Evolutionary conservation across 2,888 invertebrate genomes (phyloP).

Genomic region (Amiota communis): DNA sequence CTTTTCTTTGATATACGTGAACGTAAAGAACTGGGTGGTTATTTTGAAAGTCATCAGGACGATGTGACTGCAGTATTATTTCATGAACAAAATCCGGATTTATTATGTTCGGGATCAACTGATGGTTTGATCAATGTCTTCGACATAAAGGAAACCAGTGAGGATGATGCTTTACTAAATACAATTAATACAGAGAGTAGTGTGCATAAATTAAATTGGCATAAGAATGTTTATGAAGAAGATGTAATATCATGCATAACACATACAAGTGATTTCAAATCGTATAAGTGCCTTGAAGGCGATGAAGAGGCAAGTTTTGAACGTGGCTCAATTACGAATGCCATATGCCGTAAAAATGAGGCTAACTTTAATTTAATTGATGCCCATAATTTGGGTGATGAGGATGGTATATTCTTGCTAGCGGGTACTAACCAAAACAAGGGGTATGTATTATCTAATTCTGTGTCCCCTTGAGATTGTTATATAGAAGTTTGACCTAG

Average conservation of each 20-base stretch:
- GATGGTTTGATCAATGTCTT: conserved; percentile 91
- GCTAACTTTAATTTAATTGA: conserved; percentile 80
- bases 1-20: conserved; percentile 87
- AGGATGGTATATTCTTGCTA: conserved; percentile 76
- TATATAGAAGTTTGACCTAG: too few relatives aligned
- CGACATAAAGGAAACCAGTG: conserved; percentile 81
- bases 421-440: conserved; percentile 79
- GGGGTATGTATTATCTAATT: conserved; percentile 73
- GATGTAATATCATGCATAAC: conserved; percentile 80
- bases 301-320: conserved; percentile 76
- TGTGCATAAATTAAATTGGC: conserved; percentile 79
- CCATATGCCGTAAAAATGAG: conserved; percentile 76
- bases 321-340: conserved; percentile 76
- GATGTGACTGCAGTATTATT: conserved; percentile 86
- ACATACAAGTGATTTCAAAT: conserved; percentile 80
- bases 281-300: conserved; percentile 80
- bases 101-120: conserved; percentile 83
- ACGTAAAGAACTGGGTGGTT: conserved; percentile 80
- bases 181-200: conserved; percentile 87
- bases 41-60: conserved; percentile 87
- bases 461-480: too few relatives aligned
- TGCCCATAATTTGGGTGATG: conserved; percentile 74
- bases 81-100: conserved; percentile 79
- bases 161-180: conserved; percentile 86
- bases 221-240: conserved; percentile 69